Percentiles rank a stretch among this genome's conserved stretches.
phyloP scores from a whole-genome alignment of 2,888 invertebrate genomes.

The Sthenelais limicola region DNA sequence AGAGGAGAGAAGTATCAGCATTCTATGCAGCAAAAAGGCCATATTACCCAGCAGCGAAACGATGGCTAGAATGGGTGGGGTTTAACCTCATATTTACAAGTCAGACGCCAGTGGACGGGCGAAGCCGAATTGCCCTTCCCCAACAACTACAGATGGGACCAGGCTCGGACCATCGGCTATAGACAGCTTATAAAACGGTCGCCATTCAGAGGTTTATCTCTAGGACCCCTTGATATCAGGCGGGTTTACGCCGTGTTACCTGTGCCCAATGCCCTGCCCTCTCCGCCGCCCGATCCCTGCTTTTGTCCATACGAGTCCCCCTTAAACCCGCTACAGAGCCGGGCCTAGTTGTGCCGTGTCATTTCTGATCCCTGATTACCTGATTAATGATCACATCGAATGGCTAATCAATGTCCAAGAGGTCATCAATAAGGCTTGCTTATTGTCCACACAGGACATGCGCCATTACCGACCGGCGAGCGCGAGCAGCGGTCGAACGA shows the following conservation, averaged over 20 bases:
- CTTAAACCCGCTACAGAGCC: conserved; percentile 10
- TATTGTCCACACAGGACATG: neutral
- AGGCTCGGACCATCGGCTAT: too few relatives aligned
- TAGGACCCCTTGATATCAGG: neutral
- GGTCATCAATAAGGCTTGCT: too few relatives aligned
- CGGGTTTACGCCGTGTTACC: conserved; percentile 8
- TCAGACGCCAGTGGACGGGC: too few relatives aligned
- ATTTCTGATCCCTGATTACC: conserved; percentile 28
- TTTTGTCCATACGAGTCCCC: neutral
- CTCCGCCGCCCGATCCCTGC: neutral
- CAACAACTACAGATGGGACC: too few relatives aligned
- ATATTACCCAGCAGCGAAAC: too few relatives aligned
- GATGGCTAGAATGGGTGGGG: too few relatives aligned
- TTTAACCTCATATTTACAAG: too few relatives aligned
- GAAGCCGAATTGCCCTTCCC: too few relatives aligned
- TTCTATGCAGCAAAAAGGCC: too few relatives aligned
- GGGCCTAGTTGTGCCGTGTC: neutral
- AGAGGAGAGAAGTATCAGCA: conserved; percentile 2
- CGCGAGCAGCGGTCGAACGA: too few relatives aligned
- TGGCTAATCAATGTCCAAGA: too few relatives aligned
- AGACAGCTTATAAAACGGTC: conserved; percentile 7
- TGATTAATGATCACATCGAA: conserved; percentile 22
- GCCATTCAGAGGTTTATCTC: neutral
- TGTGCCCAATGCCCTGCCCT: conserved; percentile 15
- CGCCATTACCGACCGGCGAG: neutral